Base-by-base conservation (phyloP, 2,888 invertebrate species). In the Scaptomyza reducta region DNA sequence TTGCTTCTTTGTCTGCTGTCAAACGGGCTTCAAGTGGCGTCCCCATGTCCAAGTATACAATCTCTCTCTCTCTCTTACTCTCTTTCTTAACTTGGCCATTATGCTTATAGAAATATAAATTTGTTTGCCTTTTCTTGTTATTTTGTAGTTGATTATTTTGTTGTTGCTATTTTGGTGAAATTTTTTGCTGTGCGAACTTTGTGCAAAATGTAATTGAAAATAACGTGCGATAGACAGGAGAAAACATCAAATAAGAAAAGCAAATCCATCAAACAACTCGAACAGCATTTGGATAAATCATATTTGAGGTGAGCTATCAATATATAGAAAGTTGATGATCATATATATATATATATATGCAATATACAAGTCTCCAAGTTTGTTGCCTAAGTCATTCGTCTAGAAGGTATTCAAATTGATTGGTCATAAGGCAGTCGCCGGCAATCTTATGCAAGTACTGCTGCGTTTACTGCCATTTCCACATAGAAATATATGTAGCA, bases 121-220 rank as follows among this genome's bases (percentile, higher is more conserved):
- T 75, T 63, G 54, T 55, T 67, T 61, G 61, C 44, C 57, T 45
- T 67, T 40, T 53, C 54, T 47, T 47, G 45, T 61, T 53, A 58
- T 53, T 60, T 71, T 69, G 68, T 75, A 68, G 65, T 66, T 70
- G 35, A 35, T 38, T 38, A 14, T 35, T 40, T 16, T 40, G 10
- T 16, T 54, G 66, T 61, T 61, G 41, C 60, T 65, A 60, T 59
- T 62, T 63, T 54, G 77, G 86, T 82, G 85, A 84, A 84, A 87
- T 77, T 74, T 58, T 58, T 41, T 70, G 5, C 22, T 25, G 38
- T 16, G 25, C 14, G 38, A 38, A 38, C 9, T 50, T 49, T 53
- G 70, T 69, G 70, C 64, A 63, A 83, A 87, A 77, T 74, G 65
- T 74, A 77, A 83, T 74, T 78, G 70, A 80, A 84, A 87, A 78